A percentile compares a stretch with the other conserved stretches of the same genome.
Conservation (phyloP, 1,140 invertebrate species). For the Aricia agestis region DNA sequence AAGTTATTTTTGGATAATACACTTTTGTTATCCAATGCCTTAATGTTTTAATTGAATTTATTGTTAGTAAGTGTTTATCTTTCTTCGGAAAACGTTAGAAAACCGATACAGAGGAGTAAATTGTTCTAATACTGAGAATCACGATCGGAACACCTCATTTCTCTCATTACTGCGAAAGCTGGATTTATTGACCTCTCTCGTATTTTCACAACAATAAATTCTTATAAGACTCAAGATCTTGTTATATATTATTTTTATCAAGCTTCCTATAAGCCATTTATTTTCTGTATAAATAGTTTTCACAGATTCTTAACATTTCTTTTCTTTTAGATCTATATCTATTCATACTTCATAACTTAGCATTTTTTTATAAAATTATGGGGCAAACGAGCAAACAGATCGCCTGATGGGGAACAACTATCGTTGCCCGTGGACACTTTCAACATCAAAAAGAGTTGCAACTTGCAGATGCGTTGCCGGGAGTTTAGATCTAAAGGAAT, state of each 20-base stretch:
- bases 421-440: too few species aligned
- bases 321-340: too few species aligned
- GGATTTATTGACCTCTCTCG: slow-evolving; percentile 8
- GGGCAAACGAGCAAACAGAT: too few species aligned
- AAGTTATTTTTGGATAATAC: too few species aligned
- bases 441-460: too few species aligned
- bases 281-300: background rate
- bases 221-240: background rate
- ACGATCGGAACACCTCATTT: slow-evolving; percentile 5
- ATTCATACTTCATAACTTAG: too few species aligned
- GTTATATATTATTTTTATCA: background rate
- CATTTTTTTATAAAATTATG: too few species aligned
- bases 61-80: background rate
- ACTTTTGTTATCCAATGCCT: too few species aligned
- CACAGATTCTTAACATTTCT: too few species aligned
- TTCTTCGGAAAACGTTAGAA: background rate
- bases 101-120: background rate
- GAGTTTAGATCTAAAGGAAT: too few species aligned
- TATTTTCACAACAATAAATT: slow-evolving; percentile 7
- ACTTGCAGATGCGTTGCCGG: too few species aligned
- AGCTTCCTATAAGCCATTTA: background rate
- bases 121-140: background rate
- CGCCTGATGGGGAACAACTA: too few species aligned
- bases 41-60: background rate
- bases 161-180: background rate